phyloP scores from a whole-genome alignment of 2,888 invertebrate genomes.

The Chrysolina oricalcia region DNA sequence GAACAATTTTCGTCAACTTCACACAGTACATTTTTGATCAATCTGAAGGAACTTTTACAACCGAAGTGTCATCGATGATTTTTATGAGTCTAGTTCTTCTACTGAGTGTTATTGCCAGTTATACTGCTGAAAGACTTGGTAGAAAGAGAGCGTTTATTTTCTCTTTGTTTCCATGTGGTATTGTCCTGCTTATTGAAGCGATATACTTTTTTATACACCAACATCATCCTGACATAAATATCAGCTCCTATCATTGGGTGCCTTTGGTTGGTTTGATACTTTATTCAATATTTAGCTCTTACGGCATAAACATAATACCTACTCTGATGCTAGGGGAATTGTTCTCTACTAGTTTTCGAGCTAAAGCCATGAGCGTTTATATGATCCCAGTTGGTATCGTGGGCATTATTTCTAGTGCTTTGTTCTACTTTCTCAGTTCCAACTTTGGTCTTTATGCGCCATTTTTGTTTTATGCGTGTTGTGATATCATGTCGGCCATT shows the following conservation, averaged over 20 bases:
- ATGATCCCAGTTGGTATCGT: neutral
- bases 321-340: conserved; percentile 63
- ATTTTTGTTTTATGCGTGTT: conserved; percentile 15
- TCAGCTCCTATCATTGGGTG: conserved; percentile 57
- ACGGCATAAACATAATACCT: conserved; percentile 61
- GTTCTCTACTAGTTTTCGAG: conserved; percentile 57
- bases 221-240: conserved; percentile 49
- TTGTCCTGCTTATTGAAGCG: conserved; percentile 57
- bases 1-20: conserved; percentile 60
- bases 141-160: conserved; percentile 59
- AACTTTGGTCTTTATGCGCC: conserved; percentile 6
- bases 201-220: conserved; percentile 61
- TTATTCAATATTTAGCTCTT: conserved; percentile 41
- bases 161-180: conserved; percentile 57
- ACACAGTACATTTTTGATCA: conserved; percentile 65
- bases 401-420: neutral
- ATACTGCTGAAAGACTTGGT: conserved; percentile 61
- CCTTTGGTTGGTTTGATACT: conserved; percentile 61
- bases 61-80: conserved; percentile 63
- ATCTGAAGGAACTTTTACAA: conserved; percentile 63
- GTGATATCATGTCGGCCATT: neutral
- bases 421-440: conserved; percentile 7
- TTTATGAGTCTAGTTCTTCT: conserved; percentile 53
- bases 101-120: conserved; percentile 51
- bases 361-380: neutral